Evolutionary conservation across 2,113 vertebrate species (phyloP), one percentile per base, ranked within the genome.

Genomic region (Argyrosomus japonicus): DNA sequence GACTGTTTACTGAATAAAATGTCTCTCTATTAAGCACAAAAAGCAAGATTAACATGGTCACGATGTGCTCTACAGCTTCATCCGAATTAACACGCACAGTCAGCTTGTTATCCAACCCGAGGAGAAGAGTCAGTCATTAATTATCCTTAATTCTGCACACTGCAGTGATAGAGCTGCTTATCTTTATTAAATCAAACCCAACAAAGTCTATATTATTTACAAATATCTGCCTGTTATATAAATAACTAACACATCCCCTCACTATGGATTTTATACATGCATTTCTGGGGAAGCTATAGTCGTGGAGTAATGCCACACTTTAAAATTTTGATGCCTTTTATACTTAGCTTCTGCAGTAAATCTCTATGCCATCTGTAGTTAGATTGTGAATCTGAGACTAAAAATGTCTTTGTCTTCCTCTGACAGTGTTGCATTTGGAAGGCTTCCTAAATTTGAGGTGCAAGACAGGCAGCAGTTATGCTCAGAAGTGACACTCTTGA

Each of bases 401-500:
- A 36, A 68, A 19, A 68, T 58, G 65, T 77, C 68, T 70, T 53
- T 63, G 23, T 72, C 21, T 75, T 77, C 47, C 43, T 75, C 79
- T 80, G 51, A 45, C 27, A 51, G 58, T 29, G 57, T 47, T 77
- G 54, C 50, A 25, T 77, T 75, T 75, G 45, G 76, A 89, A 85
- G 71, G 51, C 23, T 60, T 84, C 56, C 50, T 65, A 61, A 40
- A 58, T 78, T 68, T 64, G 0, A 10, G 64, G 63, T 82, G 79
- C 23, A 71, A 77, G 51, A 81, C 67, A 71, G 58, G 73, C 83
- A 85, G 79, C 77, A 68, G 61, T 65, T 76, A 58, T 65, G 50
- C 40, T 74, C 84, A 40, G 53, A 87, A 53, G 80, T 82, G 88
- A 77, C 88, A 85, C 36, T 61, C 9, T 9, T 13, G 51, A 77